A percentile compares a stretch with the other conserved stretches of the same genome.
phyloP scores from a whole-genome alignment of 2,888 invertebrate genomes.

The Caenorhabditis sp. region DNA sequence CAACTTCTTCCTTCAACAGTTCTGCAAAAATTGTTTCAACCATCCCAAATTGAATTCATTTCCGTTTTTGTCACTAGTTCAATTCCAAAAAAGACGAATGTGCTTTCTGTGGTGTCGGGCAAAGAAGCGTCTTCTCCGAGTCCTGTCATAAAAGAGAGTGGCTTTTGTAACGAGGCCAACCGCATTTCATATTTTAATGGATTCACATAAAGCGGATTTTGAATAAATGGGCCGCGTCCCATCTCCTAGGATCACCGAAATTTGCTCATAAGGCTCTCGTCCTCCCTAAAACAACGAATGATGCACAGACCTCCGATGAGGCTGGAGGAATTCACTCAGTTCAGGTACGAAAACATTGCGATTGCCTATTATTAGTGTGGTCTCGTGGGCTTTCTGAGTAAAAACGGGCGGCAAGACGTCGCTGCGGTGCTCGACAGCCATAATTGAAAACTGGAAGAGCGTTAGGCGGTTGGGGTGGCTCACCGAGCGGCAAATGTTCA shows the following conservation, averaged over 20 bases:
- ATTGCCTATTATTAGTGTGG: slow-evolving; percentile 3
- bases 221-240: slow-evolving; percentile 25
- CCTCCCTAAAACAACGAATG: no score
- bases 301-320: slow-evolving; percentile 10
- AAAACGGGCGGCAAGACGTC: neutral
- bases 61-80: no score
- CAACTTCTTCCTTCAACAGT: no score
- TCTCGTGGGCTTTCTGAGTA: neutral
- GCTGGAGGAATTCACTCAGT: slow-evolving; percentile 36
- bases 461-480: slow-evolving; percentile 36
- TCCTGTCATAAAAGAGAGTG: slow-evolving; percentile 32
- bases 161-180: slow-evolving; percentile 41
- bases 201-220: slow-evolving; percentile 54
- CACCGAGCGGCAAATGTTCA: slow-evolving; percentile 43
- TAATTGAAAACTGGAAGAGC: slow-evolving; percentile 55
- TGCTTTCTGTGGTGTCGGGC: neutral
- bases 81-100: neutral
- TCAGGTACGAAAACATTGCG: slow-evolving; percentile 17
- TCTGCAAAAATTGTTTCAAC: no score
- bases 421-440: slow-evolving; percentile 31
- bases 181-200: slow-evolving; percentile 47
- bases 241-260: slow-evolving; percentile 35
- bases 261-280: neutral
- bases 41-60: no score
- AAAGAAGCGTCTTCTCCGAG: slow-evolving; percentile 7